Evolutionary conservation across 2,113 vertebrate species (phyloP), one percentile per base, ranked within the genome.

Genomic region (Cheilinus undulatus): DNA sequence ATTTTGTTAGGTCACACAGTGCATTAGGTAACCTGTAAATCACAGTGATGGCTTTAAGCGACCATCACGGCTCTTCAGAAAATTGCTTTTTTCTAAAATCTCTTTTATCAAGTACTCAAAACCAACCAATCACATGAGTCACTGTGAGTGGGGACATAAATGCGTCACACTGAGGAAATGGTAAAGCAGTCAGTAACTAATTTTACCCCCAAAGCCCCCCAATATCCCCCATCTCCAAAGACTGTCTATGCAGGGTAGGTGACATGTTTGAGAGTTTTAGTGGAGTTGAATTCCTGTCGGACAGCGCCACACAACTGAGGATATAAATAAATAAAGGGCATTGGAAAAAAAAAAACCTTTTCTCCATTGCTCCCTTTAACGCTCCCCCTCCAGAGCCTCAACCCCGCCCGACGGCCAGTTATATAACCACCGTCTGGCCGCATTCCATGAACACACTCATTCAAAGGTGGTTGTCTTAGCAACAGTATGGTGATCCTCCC

Each of bases 401-500:
- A 60, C 84, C 73, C 86, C 80, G 23, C 73, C 77, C 73, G 48
- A 64, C 84, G 67, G 67, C 62, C 73, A 89, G 92, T 94, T 94
- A 93, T 92, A 92, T 93, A 94, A 94, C 91, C 46, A 63, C 84
- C 38, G 84, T 91, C 87, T 94, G 93, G 91, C 91, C 15, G 48
- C 88, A 90, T 92, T 92, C 92, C 92, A 90, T 24, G 73, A 90
- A 91, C 86, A 88, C 83, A 65, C 89, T 91, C 92, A 89, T 91
- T 92, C 89, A 92, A 84, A 91, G 88, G 80, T 84, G 88, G 91
- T 94, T 89, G 86, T 74, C 91, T 23, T 69, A 83, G 88, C 91
- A 92, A 93, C 91, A n/a, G 52, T 28, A 63, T 64, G 82, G 72
- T 57, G 68, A 69, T 54, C 76, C 83, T 71, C 36, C 71, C 78